Percentiles rank a stretch among this genome's conserved stretches.
Evolutionary conservation across 2,797 vertebrate species (phyloP).

Genomic region (Lepidocolaptes lacrymiger): DNA sequence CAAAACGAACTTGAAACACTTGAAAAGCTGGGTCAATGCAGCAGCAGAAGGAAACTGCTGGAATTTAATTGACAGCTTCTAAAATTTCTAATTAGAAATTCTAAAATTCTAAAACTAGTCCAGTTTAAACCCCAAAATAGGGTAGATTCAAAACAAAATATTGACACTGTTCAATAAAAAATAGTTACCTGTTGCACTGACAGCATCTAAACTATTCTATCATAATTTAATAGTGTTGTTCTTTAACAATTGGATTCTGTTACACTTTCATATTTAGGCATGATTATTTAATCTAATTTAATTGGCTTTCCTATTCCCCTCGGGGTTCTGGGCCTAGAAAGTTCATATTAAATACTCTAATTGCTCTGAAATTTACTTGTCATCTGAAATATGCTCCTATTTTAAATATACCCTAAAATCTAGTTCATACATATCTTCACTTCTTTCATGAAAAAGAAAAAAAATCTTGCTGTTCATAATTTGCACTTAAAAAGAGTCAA

Average conservation of each 20-base stretch:
- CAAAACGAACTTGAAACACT: background rate
- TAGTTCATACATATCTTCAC: slow-evolving; percentile 65
- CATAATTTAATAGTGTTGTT: slow-evolving; percentile 68
- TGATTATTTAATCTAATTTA: slow-evolving; percentile 80
- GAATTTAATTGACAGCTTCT: background rate
- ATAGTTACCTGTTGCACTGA: slow-evolving; percentile 56
- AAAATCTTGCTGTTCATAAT: slow-evolving; percentile 45
- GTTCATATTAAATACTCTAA: slow-evolving; percentile 78
- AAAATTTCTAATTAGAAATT: too few species aligned
- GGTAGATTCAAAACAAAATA: background rate
- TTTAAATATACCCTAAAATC: slow-evolving; percentile 67
- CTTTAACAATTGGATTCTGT: slow-evolving; percentile 70
- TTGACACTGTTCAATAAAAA: slow-evolving; percentile 8
- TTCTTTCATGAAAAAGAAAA: slow-evolving; percentile 45
- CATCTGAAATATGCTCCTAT: slow-evolving; percentile 58
- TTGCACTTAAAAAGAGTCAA: slow-evolving; percentile 71
- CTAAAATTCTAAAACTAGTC: too few species aligned
- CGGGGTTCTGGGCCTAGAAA: slow-evolving; percentile 72
- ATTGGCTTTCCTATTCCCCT: slow-evolving; percentile 77
- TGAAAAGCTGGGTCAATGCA: background rate
- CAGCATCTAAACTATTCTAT: slow-evolving; percentile 41
- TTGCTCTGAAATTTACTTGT: slow-evolving; percentile 74
- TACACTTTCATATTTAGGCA: slow-evolving; percentile 73
- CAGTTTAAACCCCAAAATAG: background rate
- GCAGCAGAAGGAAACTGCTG: background rate